Base-by-base conservation (phyloP, 2,888 invertebrate species). In the Drosophila putrida region DNA sequence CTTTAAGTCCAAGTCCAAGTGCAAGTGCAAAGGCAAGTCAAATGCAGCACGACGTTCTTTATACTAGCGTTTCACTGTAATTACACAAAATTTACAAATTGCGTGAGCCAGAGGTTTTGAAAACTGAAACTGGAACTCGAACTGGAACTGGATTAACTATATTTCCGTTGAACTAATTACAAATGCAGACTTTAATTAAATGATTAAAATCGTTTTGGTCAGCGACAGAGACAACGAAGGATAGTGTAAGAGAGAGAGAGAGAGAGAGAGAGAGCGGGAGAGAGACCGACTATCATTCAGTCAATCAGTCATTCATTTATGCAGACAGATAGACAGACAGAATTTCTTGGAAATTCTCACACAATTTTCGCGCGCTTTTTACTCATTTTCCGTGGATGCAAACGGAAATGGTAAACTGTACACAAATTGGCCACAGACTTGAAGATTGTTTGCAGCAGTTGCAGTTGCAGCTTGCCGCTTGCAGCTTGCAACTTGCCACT, bases 111-210 rank as follows among this genome's bases (percentile, higher is more conserved):
- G 33, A 57, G 46, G 57, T 57, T 57, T 57, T 36, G 51, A 53
- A 53, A 36, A 47, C 38, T 35, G 28, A 38, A 50, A 31, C 41
- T 20, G 13, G 25, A 51, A 38, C 28, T 35, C 15, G 20, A 54
- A 28, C 33, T 54, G 35, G 35, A 20, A 36, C 28, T 54, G 54
- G 63, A 66, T 65, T 47, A 69, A 59, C 33, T 43, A 64, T 53
- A 59, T 82, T 83, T 88, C 86, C 64, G 67, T 66, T 60, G 78
- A 84, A 84, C 54, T 65, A 72, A 88, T 85, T 88, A 72, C 78
- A 80, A 77, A 80, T 86, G 74, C 80, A 85, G 78, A 82, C 75
- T 86, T 88, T 85, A 85, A 85, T 85, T 85, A 85, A 85, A 84
- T 84, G 88, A 84, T 84, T 84, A 82, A 71, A 67, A 84, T 86